A percentile compares a stretch with the other conserved stretches of the same genome.
Evolutionary conservation across 2,113 vertebrate genomes (phyloP).

Genomic region (Lethenteron camtschaticum): DNA sequence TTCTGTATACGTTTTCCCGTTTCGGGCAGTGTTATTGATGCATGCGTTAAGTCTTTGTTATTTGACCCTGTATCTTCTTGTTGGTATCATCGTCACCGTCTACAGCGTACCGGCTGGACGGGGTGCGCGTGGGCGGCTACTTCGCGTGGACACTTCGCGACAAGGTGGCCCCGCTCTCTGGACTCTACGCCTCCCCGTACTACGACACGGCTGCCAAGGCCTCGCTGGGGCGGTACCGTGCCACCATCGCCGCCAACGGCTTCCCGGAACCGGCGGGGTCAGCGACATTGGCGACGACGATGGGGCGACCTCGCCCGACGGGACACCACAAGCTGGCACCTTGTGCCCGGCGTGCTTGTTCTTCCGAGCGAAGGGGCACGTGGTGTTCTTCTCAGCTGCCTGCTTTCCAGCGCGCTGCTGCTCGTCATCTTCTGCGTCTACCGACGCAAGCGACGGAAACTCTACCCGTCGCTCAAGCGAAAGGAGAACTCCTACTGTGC

Average conservation of each 20-base stretch:
- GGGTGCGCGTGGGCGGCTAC: slow-evolving; percentile 59
- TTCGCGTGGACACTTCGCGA: slow-evolving; percentile 45
- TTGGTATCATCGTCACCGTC: slow-evolving; percentile 7
- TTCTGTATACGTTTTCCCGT: not conserved
- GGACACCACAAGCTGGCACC: slow-evolving; percentile 8
- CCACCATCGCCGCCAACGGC: slow-evolving; percentile 33
- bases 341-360: slow-evolving; percentile 39
- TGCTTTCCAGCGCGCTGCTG: slow-evolving; percentile 31
- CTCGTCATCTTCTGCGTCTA: slow-evolving; percentile 31
- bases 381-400: slow-evolving; percentile 53
- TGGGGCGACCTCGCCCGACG: not conserved
- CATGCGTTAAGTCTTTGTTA: not conserved
- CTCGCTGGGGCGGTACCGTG: slow-evolving; percentile 40
- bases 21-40: not conserved
- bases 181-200: slow-evolving; percentile 43
- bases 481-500: too few relatives aligned
- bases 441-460: slow-evolving; percentile 31
- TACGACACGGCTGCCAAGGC: slow-evolving; percentile 44
- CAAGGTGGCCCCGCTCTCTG: slow-evolving; percentile 36
- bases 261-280: slow-evolving; percentile 23
- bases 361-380: slow-evolving; percentile 32
- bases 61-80: not conserved
- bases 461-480: slow-evolving; percentile 5
- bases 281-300: not conserved
- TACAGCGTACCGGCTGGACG: slow-evolving; percentile 46